phyloP scores from a whole-genome alignment of 2,797 vertebrate genomes.

The Phylloscopus collybita region DNA sequence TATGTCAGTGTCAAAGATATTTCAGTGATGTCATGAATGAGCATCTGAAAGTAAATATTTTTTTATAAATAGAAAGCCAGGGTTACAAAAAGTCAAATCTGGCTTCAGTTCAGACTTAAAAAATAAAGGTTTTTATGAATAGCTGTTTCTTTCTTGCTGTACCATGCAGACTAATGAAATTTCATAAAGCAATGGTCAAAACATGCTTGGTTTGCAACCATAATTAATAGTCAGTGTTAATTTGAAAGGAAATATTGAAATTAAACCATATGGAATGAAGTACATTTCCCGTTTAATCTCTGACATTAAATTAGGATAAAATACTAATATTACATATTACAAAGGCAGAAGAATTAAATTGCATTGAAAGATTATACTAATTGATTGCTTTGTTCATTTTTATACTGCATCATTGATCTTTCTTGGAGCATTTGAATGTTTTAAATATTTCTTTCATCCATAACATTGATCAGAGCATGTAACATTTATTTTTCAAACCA shows the following conservation, averaged over 20 bases:
- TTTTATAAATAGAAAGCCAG: background rate
- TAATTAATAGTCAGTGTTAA: background rate
- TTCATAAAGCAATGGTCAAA: background rate
- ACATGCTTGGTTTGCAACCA: background rate
- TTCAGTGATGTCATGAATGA: background rate
- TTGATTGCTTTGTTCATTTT: slow-evolving; percentile 73
- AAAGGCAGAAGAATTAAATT: slow-evolving; percentile 28
- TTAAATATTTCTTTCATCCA: slow-evolving; percentile 72
- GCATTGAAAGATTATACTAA: slow-evolving; percentile 60
- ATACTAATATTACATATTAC: background rate
- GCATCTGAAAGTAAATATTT: background rate
- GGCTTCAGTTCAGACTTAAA: background rate
- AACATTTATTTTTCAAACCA: slow-evolving; percentile 69
- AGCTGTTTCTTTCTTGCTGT: background rate
- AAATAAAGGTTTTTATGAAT: background rate
- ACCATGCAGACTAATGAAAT: background rate
- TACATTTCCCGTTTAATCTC: slow-evolving; percentile 16
- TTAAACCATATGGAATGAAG: background rate
- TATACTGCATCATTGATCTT: slow-evolving; percentile 69
- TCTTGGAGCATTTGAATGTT: slow-evolving; percentile 70
- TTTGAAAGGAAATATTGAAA: background rate
- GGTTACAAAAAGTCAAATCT: background rate
- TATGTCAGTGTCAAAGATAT: background rate
- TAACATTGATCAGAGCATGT: slow-evolving; percentile 65
- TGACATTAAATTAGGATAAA: slow-evolving; percentile 23